Evolutionary conservation across 2,888 invertebrate species (phyloP).

Genomic region (Harpagoxenus sublaevis): DNA sequence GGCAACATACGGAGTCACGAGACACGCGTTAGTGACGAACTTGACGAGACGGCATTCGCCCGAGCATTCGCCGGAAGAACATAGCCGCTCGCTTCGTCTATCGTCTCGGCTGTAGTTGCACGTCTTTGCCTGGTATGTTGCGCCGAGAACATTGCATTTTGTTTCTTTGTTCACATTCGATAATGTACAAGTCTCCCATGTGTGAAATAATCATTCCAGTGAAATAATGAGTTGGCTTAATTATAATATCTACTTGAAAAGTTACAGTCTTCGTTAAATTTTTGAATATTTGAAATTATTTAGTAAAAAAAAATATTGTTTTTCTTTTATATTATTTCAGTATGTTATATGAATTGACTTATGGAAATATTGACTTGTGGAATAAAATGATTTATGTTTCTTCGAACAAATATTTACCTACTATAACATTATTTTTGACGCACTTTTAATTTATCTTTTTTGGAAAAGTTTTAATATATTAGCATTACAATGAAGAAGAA

Average conservation of each 20-base stretch:
- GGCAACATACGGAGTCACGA: constrained; percentile 44
- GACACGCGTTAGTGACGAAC: constrained; percentile 4
- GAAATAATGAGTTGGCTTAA: not conserved
- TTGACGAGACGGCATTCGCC: constrained; percentile 22
- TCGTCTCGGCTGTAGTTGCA: not conserved
- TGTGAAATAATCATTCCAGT: not conserved
- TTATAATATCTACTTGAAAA: not conserved
- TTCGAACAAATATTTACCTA: too few species aligned
- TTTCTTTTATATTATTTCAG: not conserved
- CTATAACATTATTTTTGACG: too few species aligned
- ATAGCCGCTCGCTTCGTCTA: constrained; percentile 5
- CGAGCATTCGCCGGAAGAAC: constrained; percentile 33
- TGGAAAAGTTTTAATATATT: too few species aligned
- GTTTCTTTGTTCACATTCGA: not conserved
- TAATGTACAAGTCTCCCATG: not conserved
- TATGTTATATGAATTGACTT: not conserved
- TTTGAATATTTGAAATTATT: not conserved
- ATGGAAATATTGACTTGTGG: not conserved
- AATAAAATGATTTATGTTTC: too few species aligned
- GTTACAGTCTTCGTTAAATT: not conserved
- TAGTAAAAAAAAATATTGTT: not conserved
- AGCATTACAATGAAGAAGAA: too few species aligned
- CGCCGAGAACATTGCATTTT: not conserved
- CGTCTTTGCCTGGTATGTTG: not conserved
- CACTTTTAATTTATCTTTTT: too few species aligned